These are phyloP conservation scores for Trididemnum clinides DNA, from an alignment of 23 tunicate species.

Conservation along the genomic window DNA sequence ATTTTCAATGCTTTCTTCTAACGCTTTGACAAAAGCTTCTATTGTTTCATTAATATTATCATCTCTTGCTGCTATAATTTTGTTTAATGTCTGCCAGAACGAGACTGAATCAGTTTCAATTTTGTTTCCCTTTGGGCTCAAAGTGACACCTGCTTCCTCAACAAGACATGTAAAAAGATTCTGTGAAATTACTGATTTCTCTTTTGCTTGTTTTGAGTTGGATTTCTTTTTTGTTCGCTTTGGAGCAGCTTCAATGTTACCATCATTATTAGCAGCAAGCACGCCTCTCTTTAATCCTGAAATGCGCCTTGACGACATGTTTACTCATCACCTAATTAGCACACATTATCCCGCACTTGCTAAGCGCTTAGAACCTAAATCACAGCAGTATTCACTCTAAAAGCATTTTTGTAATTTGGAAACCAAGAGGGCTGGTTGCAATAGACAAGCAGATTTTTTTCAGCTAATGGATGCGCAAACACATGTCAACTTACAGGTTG, in stretches of 20 bases:
- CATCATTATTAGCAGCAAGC: not conserved
- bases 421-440: too few relatives aligned
- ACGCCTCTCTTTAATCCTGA: slow-evolving; percentile 4
- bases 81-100: slow-evolving; percentile 11
- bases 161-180: slow-evolving; percentile 13
- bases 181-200: not conserved
- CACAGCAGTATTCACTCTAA: too few relatives aligned
- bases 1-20: slow-evolving; percentile 42
- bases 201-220: not conserved
- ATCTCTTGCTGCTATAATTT: not conserved
- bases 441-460: too few relatives aligned
- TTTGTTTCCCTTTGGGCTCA: slow-evolving; percentile 8
- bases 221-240: not conserved
- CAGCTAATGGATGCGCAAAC: too few relatives aligned
- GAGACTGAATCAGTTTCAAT: not conserved
- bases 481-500: too few relatives aligned
- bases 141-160: slow-evolving; percentile 11
- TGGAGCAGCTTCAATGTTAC: not conserved
- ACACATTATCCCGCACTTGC: too few relatives aligned
- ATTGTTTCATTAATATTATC: slow-evolving; percentile 17
- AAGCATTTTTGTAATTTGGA: too few relatives aligned
- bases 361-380: too few relatives aligned
- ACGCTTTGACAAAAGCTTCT: not conserved
- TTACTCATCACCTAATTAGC: not conserved
- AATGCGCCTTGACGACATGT: not conserved